These are phyloP conservation scores for Drosophila percnosoma DNA, from an alignment of 2,888 invertebrate genomes.

Conservation along the genomic window DNA sequence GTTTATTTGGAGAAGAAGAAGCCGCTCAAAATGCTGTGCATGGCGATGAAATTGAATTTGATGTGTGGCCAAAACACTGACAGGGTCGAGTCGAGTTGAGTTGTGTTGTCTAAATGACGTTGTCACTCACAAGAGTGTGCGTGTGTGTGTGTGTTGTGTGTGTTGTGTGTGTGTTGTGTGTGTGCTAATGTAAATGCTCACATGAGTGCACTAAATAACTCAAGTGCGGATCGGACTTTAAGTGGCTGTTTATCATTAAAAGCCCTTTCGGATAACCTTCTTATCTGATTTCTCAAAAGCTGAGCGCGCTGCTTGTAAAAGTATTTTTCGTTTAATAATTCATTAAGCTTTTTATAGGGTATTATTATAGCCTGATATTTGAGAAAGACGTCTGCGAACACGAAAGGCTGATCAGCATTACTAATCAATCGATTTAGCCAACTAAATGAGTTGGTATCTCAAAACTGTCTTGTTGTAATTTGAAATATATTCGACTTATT, in stretches of 20 bases:
- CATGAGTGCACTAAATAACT: conserved; percentile 40
- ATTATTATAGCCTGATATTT: background rate
- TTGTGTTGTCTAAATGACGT: conserved; percentile 38
- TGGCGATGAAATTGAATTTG: conserved; percentile 59
- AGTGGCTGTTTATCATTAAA: conserved; percentile 34
- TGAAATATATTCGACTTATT: background rate
- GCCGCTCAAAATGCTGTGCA: conserved; percentile 39
- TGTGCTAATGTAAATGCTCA: conserved; percentile 48
- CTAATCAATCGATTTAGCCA: background rate
- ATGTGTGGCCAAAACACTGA: conserved; percentile 39
- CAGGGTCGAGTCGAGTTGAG: conserved; percentile 43
- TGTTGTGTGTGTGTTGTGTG: conserved; percentile 2
- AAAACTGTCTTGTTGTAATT: background rate
- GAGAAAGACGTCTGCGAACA: background rate
- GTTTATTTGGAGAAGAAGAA: conserved; percentile 42
- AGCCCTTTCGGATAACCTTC: conserved; percentile 49
- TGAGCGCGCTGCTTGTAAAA: background rate
- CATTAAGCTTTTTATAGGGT: background rate
- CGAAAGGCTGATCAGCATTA: background rate
- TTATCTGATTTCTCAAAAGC: conserved; percentile 22
- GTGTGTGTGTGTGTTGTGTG: background rate
- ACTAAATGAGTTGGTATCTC: background rate
- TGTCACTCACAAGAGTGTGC: conserved; percentile 36
- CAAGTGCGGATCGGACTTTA: conserved; percentile 52
- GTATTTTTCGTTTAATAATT: background rate